phyloP scores from a whole-genome alignment of 2,113 vertebrate genomes.

The Beaufortia kweichowensis region DNA sequence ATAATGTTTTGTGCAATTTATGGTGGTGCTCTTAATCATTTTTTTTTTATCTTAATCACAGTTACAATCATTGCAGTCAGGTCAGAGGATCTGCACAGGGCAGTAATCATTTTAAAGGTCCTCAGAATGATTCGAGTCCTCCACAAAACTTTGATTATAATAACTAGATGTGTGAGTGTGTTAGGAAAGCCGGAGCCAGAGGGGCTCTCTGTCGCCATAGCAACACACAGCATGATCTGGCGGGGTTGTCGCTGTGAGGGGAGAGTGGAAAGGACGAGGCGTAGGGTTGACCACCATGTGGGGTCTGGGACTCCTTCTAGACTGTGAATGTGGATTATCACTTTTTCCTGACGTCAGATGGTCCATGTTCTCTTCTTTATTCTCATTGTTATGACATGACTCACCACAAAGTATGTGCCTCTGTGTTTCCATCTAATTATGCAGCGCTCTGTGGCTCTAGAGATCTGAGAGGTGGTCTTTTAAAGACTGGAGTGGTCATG shows the following conservation, averaged over 20 bases:
- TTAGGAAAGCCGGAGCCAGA: constrained; percentile 44
- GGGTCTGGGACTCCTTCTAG: not conserved
- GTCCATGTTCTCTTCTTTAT: not conserved
- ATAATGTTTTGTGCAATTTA: too few relatives aligned
- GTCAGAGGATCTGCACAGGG: not conserved
- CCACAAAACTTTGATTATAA: constrained; percentile 31
- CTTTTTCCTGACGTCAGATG: not conserved
- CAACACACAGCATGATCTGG: constrained; percentile 63
- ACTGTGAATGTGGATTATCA: constrained; percentile 35
- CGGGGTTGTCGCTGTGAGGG: constrained; percentile 50
- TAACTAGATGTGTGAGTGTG: constrained; percentile 52
- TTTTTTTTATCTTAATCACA: too few relatives aligned
- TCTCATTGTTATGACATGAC: constrained; percentile 24
- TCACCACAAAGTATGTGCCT: constrained; percentile 16
- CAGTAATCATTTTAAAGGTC: constrained; percentile 12
- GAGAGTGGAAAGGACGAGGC: constrained; percentile 25
- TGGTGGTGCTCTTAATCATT: too few relatives aligned
- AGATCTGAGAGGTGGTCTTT: constrained; percentile 15
- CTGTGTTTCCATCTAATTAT: constrained; percentile 11
- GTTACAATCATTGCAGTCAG: too few relatives aligned
- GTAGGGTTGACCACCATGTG: constrained; percentile 41
- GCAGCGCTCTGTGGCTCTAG: constrained; percentile 2
- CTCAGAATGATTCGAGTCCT: not conserved
- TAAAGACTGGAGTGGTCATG: constrained; percentile 11
- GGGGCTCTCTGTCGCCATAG: constrained; percentile 67